A percentile compares a stretch with the other conserved stretches of the same genome.
phyloP scores from a whole-genome alignment of 2,797 vertebrate species.

The Oophaga sylvatica region DNA sequence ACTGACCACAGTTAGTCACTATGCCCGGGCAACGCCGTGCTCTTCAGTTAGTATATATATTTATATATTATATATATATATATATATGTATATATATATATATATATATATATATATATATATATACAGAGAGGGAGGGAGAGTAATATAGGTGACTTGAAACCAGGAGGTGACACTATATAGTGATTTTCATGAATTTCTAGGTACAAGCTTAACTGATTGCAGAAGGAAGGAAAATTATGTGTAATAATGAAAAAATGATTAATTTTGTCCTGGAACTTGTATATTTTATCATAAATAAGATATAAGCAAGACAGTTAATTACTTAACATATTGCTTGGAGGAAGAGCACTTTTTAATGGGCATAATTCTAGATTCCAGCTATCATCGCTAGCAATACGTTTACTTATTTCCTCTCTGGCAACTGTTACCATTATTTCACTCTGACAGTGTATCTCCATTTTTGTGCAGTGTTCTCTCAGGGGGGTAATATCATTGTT shows the following conservation, averaged over 20 bases:
- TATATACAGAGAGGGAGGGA: no score
- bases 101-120: no score
- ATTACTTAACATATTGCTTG: constrained; percentile 38
- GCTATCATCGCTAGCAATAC: constrained; percentile 32
- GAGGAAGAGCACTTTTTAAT: constrained; percentile 37
- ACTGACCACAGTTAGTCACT: no score
- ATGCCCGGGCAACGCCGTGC: no score
- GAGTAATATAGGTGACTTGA: no score
- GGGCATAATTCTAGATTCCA: constrained; percentile 15
- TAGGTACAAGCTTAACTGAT: neutral
- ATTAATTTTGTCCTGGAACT: neutral
- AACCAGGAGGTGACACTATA: neutral
- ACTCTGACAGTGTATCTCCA: constrained; percentile 55
- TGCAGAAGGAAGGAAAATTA: neutral
- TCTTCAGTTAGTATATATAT: no score
- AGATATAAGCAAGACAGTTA: constrained; percentile 29
- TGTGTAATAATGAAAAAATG: neutral
- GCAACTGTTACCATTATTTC: constrained; percentile 46
- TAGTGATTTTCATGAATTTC: neutral
- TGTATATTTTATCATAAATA: constrained; percentile 25
- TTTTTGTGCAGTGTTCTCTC: constrained; percentile 58
- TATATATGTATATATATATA: no score
- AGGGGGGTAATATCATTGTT: constrained; percentile 62
- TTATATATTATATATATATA: no score
- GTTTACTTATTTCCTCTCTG: constrained; percentile 46